These are phyloP conservation scores for Balaeniceps rex DNA, from an alignment of 2,113 vertebrate species.

Conservation along the genomic window DNA sequence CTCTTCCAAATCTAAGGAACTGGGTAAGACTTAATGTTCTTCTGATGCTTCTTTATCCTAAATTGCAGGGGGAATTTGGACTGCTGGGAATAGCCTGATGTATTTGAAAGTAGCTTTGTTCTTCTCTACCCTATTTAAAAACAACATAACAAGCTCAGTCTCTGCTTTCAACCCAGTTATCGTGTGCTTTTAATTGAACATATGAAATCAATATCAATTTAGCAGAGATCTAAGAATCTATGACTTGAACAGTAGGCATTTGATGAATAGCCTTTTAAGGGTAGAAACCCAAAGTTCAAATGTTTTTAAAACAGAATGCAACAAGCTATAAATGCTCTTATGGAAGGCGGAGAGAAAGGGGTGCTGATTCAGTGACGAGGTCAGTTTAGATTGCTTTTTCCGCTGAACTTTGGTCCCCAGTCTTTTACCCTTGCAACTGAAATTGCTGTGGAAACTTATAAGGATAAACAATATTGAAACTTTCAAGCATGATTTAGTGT, in stretches of 20 bases:
- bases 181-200: slow-evolving; percentile 57
- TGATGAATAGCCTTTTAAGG: slow-evolving; percentile 53
- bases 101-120: not conserved
- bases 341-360: not conserved
- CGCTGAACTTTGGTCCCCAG: not conserved
- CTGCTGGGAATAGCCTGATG: not conserved
- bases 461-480: slow-evolving; percentile 43
- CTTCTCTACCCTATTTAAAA: not conserved
- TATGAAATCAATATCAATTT: slow-evolving; percentile 65
- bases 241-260: slow-evolving; percentile 41
- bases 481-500: slow-evolving; percentile 50
- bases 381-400: not conserved
- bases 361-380: not conserved
- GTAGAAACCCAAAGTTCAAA: slow-evolving; percentile 15
- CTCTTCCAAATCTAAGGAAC: not conserved
- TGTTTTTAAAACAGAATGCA: slow-evolving; percentile 5
- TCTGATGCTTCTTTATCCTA: not conserved
- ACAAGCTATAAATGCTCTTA: not conserved
- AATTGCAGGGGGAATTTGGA: not conserved
- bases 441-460: slow-evolving; percentile 33
- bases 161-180: not conserved
- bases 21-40: not conserved
- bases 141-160: not conserved
- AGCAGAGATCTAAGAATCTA: slow-evolving; percentile 45
- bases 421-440: not conserved